Percentiles rank a stretch among this genome's conserved stretches.
These are phyloP conservation scores for Crotalus tigris DNA, from an alignment of 2,113 vertebrate genomes.

Conservation along the genomic window DNA sequence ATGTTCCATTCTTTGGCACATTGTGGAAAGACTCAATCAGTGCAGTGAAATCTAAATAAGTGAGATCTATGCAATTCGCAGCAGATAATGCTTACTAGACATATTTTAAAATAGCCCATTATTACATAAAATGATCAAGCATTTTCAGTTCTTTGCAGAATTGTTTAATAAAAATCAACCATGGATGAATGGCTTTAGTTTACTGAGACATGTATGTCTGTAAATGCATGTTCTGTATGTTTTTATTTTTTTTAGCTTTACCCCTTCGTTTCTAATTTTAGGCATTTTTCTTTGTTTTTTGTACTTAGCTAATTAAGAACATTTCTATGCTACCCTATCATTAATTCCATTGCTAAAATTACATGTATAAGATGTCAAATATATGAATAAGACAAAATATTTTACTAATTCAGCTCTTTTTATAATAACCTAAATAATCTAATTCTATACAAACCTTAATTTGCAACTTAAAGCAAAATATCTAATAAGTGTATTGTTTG, in stretches of 20 bases:
- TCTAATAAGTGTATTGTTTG: neutral
- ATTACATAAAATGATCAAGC: neutral
- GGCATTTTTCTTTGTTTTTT: neutral
- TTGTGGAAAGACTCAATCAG: neutral
- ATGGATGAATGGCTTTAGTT: neutral
- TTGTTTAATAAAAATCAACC: neutral
- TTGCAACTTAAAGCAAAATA: neutral
- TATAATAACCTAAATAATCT: neutral
- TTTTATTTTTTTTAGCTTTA: neutral
- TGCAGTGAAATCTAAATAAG: neutral
- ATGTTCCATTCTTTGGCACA: neutral
- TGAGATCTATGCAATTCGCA: neutral
- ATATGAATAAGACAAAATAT: neutral
- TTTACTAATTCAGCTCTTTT: constrained; percentile 12
- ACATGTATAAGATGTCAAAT: neutral
- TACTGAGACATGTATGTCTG: neutral
- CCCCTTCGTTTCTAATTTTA: neutral
- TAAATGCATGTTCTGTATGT: neutral
- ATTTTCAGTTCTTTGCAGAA: neutral
- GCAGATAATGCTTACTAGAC: neutral
- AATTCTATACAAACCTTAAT: neutral
- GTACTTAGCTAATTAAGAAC: neutral
- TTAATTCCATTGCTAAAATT: neutral
- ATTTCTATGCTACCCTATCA: neutral
- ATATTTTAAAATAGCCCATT: neutral